A percentile compares a stretch with the other conserved stretches of the same genome.
Conservation (phyloP, 2,797 vertebrate genomes). For the Neoniphon sammara region DNA sequence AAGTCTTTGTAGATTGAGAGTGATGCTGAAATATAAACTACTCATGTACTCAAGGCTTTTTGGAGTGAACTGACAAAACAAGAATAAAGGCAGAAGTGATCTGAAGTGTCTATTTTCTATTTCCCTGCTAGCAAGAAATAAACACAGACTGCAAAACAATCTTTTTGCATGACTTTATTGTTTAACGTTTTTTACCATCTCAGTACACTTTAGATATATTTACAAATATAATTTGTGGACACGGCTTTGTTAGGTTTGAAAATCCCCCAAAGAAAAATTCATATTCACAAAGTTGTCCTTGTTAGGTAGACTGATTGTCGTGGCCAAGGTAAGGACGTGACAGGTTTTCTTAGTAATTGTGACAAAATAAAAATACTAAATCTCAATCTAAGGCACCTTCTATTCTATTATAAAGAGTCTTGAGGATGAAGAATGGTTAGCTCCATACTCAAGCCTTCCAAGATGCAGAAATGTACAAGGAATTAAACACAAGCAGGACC, state of each 20-base stretch:
- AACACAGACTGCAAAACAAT: conserved; percentile 7
- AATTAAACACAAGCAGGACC: conserved; percentile 54
- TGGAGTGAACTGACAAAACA: conserved; percentile 52
- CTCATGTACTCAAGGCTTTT: conserved; percentile 51
- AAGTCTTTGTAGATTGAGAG: conserved; percentile 14
- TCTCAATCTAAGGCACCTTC: conserved; percentile 90
- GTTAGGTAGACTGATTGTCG: conserved; percentile 90
- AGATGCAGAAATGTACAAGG: conserved; percentile 42
- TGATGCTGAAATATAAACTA: conserved; percentile 49
- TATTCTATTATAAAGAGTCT: conserved; percentile 80
- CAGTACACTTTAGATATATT: conserved; percentile 85
- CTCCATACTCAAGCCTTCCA: conserved; percentile 52
- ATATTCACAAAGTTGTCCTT: conserved; percentile 78
- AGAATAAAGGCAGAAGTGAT: conserved; percentile 50
- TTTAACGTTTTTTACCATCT: conserved; percentile 82
- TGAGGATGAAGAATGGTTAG: conserved; percentile 58
- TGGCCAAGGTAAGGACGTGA: conserved; percentile 83
- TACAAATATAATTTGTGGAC: conserved; percentile 85
- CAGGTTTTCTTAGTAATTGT: conserved; percentile 73
- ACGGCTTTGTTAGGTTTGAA: conserved; percentile 78
- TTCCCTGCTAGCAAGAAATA: conserved; percentile 8
- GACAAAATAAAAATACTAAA: conserved; percentile 85
- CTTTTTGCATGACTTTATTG: conserved; percentile 91
- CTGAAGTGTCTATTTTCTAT: conserved; percentile 15
- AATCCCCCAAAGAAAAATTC: conserved; percentile 74